Conservation (phyloP, 2,888 invertebrate species). For the Philhelius pedissequus region DNA sequence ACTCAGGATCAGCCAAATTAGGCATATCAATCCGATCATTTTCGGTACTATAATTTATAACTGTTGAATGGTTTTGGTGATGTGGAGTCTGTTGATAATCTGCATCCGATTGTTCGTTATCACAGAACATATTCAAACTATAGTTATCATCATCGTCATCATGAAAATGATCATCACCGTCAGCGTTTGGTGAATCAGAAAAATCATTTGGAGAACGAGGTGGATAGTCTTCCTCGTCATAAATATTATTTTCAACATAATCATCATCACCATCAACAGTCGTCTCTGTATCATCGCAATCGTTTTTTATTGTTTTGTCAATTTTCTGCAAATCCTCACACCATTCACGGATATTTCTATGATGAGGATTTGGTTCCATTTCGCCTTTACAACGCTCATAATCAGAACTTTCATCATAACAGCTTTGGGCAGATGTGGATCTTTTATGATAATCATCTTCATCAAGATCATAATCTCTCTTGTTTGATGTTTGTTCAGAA, state of each 20-base stretch:
- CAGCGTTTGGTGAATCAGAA: conserved; percentile 22
- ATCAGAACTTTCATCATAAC: conserved; percentile 26
- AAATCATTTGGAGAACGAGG: conserved; percentile 40
- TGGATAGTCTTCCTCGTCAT: conserved; percentile 40
- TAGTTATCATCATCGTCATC: conserved; percentile 40
- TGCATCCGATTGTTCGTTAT: conserved; percentile 23
- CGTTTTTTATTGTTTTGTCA: conserved; percentile 24
- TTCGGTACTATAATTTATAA: not conserved
- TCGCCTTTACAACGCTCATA: not conserved
- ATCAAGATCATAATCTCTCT: not conserved
- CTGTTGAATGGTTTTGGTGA: not conserved
- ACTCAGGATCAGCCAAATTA: not conserved
- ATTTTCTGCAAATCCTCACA: conserved; percentile 4
- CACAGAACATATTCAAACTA: conserved; percentile 34
- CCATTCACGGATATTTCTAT: conserved; percentile 18
- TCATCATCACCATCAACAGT: not conserved
- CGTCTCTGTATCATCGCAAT: conserved; percentile 26
- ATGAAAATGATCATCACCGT: conserved; percentile 11
- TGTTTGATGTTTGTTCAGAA: not conserved
- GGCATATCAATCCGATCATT: not conserved
- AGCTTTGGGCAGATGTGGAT: not conserved
- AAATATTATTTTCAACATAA: conserved; percentile 8
- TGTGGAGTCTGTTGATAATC: not conserved
- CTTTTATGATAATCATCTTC: not conserved
- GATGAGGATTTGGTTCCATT: not conserved